A percentile compares a stretch with the other conserved stretches of the same genome.
Conservation (phyloP, 2,888 invertebrate genomes). For the Argyra leucocephala region DNA sequence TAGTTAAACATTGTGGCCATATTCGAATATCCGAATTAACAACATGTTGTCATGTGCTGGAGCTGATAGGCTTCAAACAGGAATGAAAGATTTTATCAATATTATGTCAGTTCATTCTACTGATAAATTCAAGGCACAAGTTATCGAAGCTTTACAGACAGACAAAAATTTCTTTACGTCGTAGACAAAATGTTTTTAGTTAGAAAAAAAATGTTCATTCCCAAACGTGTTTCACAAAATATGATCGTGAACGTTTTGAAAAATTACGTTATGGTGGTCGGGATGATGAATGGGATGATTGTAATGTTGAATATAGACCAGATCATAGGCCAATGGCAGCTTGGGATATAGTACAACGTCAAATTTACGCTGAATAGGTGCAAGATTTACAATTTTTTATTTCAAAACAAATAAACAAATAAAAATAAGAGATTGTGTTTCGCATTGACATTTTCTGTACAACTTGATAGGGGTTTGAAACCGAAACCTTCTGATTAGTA, state of each 20-base stretch:
- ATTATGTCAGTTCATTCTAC: slow-evolving; percentile 97
- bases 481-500: too few species aligned
- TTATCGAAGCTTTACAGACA: slow-evolving; percentile 95
- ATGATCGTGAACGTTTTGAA: slow-evolving; percentile 83
- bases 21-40: slow-evolving; percentile 98
- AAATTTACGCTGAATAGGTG: slow-evolving; percentile 35
- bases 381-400: too few species aligned
- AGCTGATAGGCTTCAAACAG: slow-evolving; percentile 99
- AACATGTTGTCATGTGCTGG: slow-evolving; percentile 99
- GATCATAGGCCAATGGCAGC: slow-evolving; percentile 85
- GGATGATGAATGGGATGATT: slow-evolving; percentile 85
- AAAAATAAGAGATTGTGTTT: too few species aligned
- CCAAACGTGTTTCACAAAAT: slow-evolving; percentile 99
- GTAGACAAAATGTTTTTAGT: slow-evolving; percentile 99
- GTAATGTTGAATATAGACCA: slow-evolving; percentile 87
- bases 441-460: too few species aligned
- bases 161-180: slow-evolving; percentile 85
- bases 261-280: slow-evolving; percentile 70
- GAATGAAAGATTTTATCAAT: slow-evolving; percentile 99
- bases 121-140: slow-evolving; percentile 90
- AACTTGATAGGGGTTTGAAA: too few species aligned
- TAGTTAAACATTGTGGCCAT: slow-evolving; percentile 98
- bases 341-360: slow-evolving; percentile 78
- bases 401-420: too few species aligned
- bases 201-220: slow-evolving; percentile 97